Base-by-base conservation (phyloP, 2,797 vertebrate genomes). In the Acropternis orthonyx region DNA sequence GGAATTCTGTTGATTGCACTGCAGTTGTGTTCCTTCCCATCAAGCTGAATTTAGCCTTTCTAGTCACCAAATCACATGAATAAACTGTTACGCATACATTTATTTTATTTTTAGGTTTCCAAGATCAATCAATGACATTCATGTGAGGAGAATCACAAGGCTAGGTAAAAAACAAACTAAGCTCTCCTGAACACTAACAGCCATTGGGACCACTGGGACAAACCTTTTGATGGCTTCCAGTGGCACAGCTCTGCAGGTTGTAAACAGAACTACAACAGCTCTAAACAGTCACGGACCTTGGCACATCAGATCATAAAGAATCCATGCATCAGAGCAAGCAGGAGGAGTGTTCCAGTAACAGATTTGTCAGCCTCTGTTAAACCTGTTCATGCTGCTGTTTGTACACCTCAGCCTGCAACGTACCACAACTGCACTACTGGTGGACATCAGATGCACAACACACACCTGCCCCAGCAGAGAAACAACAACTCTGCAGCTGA, bases 101-200 rank as follows among this genome's bases (percentile, higher is more conserved):
- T 87, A 69, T 81, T 93, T 89, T 94, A 94, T 76, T 92, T 96
- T 89, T 93, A 88, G 83, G 37, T 79, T 89, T 81, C 63, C 88
- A 94, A 91, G 92, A 95, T 91, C 87, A 81, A 77, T 92, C 88
- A 94, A 94, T 88, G 93, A 89, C 83, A 86, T 65, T 93, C 46
- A 24, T 34, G 37, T 62, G 84, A 95, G 82, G 48, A 81, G 82
- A 89, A 75, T 81, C 73, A 91, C 79, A 89, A 88, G 34, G 44
- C 43, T 46, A 78, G 46, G 59, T 69, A 79, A 82, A 92, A 95
- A 81, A 16, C 1, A 2, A 84, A 91, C 63, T 8, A 66, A 92
- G 22, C 44, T 77, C 18, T 84, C 90, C 80, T 30, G 79, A 90
- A 78, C 17, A 30, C 48, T 32, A 44, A 24, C 51, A 26, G 48